Conservation (phyloP, 2,888 invertebrate species). For the Dioctria rufipes region DNA sequence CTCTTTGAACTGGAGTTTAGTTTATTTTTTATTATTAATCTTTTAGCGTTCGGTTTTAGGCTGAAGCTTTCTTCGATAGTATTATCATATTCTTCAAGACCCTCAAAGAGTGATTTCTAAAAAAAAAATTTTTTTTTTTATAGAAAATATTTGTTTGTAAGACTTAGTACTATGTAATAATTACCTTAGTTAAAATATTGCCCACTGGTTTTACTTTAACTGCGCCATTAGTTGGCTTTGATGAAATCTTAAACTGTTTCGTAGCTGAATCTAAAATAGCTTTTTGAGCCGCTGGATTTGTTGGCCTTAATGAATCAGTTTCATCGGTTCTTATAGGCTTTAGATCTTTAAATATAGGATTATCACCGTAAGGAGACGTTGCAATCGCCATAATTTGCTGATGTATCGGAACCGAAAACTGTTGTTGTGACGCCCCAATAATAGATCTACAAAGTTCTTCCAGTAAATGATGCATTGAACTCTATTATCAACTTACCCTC, state of each 20-base stretch:
- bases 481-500: slow-evolving; percentile 59
- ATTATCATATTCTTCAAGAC: slow-evolving; percentile 85
- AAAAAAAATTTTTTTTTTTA: slow-evolving; percentile 48
- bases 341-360: slow-evolving; percentile 86
- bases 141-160: too few relatives aligned
- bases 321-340: slow-evolving; percentile 72
- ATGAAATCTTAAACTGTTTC: slow-evolving; percentile 75
- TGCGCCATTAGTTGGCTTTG: slow-evolving; percentile 72
- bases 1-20: slow-evolving; percentile 57
- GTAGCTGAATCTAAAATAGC: slow-evolving; percentile 73
- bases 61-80: slow-evolving; percentile 75
- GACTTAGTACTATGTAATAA: not conserved
- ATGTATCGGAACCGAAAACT: slow-evolving; percentile 74
- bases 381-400: slow-evolving; percentile 84
- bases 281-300: slow-evolving; percentile 81
- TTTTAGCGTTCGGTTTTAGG: slow-evolving; percentile 79
- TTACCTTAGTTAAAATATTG: slow-evolving; percentile 64
- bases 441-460: slow-evolving; percentile 55
- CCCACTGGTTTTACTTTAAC: slow-evolving; percentile 72
- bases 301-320: slow-evolving; percentile 79
- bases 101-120: slow-evolving; percentile 87
- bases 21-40: slow-evolving; percentile 80
- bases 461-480: not conserved
- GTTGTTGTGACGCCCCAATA: slow-evolving; percentile 65
- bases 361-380: slow-evolving; percentile 89